A percentile compares a stretch with the other conserved stretches of the same genome.
Evolutionary conservation across 2,888 invertebrate genomes (phyloP).

Genomic region (Mesoligia furuncula): DNA sequence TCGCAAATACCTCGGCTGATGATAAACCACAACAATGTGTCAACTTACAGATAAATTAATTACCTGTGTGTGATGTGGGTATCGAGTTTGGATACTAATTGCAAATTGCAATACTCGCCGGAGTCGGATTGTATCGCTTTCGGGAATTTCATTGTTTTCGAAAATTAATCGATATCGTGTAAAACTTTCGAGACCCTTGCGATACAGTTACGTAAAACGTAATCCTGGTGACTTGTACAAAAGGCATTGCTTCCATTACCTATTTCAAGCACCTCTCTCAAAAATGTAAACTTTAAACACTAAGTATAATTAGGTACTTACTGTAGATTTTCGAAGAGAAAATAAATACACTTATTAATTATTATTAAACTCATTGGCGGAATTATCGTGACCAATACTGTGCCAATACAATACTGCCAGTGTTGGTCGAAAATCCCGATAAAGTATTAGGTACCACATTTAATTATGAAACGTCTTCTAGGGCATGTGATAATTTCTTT

Average conservation of each 20-base stretch:
- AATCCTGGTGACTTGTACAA: neutral
- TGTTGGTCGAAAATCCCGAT: neutral
- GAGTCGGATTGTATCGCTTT: slow-evolving; percentile 23
- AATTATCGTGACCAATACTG: neutral
- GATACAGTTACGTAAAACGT: neutral
- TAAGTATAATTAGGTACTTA: too few species aligned
- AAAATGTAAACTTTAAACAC: too few species aligned
- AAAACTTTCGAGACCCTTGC: neutral
- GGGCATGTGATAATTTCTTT: too few species aligned
- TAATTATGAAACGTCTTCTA: neutral
- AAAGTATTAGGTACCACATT: neutral
- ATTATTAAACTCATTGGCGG: neutral
- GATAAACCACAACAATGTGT: slow-evolving; percentile 34
- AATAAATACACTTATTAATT: too few species aligned
- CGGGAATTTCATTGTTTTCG: slow-evolving; percentile 32
- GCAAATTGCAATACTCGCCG: slow-evolving; percentile 2
- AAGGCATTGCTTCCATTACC: too few species aligned
- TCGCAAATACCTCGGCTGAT: slow-evolving; percentile 22
- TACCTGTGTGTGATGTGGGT: neutral
- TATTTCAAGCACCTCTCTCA: too few species aligned
- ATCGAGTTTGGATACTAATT: slow-evolving; percentile 13
- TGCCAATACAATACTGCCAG: neutral
- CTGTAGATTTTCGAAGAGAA: too few species aligned
- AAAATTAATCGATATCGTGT: neutral
- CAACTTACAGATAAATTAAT: slow-evolving; percentile 26